These are phyloP conservation scores for Suncus etruscus DNA, from an alignment of 2,113 vertebrate genomes.

Conservation along the genomic window DNA sequence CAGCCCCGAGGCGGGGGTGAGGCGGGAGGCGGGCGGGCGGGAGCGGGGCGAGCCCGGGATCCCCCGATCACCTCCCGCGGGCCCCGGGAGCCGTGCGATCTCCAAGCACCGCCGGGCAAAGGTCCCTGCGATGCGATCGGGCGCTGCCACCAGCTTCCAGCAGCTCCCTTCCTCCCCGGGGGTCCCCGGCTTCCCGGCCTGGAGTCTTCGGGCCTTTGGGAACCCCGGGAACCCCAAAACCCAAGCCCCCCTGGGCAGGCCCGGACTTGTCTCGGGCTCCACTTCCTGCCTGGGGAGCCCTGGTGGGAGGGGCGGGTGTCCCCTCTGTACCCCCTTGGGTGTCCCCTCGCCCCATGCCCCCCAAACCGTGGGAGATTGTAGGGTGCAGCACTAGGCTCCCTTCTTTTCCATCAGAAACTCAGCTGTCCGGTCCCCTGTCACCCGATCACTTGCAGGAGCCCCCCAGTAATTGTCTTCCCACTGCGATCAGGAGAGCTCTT, in stretches of 20 bases:
- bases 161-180: neutral
- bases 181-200: neutral
- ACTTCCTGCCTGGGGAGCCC: conserved; percentile 67
- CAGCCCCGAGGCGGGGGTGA: conserved; percentile 78
- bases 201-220: neutral
- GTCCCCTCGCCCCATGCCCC: neutral
- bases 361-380: neutral
- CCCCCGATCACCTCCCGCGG: neutral
- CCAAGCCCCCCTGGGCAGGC: conserved; percentile 65
- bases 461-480: neutral
- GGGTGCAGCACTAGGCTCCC: neutral
- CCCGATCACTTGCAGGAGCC: neutral
- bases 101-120: conserved; percentile 6
- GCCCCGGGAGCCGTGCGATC: conserved; percentile 20
- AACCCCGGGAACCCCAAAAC: neutral
- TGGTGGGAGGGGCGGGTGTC: conserved; percentile 62
- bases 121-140: conserved; percentile 46
- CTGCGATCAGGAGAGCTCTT: neutral
- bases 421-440: neutral
- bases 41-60: conserved; percentile 33
- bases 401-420: conserved; percentile 2
- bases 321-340: neutral
- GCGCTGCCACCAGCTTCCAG: conserved; percentile 58
- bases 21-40: conserved; percentile 70
- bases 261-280: conserved; percentile 75